These are phyloP conservation scores for Thunnus maccoyii DNA, from an alignment of 2,113 vertebrate genomes.

Conservation along the genomic window DNA sequence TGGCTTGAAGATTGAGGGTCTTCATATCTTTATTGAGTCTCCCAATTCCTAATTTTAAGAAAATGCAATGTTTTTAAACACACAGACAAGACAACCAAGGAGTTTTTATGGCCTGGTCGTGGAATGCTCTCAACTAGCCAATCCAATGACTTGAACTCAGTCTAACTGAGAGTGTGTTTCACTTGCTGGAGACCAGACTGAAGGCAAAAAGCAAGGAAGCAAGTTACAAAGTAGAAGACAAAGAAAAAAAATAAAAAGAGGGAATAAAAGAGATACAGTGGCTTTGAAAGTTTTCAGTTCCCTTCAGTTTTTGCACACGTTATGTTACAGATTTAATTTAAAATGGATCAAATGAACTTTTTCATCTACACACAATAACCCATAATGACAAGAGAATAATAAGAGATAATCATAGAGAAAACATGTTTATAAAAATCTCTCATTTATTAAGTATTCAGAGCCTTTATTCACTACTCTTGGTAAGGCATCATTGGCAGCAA, in stretches of 20 bases:
- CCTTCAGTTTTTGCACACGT: too few relatives aligned
- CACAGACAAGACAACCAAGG: not conserved
- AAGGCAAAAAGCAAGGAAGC: not conserved
- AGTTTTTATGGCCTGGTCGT: constrained; percentile 14
- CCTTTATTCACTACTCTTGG: not conserved
- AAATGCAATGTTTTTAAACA: constrained; percentile 5
- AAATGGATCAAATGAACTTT: not conserved
- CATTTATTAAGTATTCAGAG: not conserved
- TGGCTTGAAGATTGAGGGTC: not conserved
- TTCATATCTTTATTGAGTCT: not conserved
- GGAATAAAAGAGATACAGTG: too few relatives aligned
- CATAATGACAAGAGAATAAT: not conserved
- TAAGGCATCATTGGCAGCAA: not conserved
- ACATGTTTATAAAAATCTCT: not conserved
- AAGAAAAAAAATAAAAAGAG: too few relatives aligned
- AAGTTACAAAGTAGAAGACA: not conserved
- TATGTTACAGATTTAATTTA: not conserved
- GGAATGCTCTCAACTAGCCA: constrained; percentile 25
- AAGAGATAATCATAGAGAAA: not conserved
- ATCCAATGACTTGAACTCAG: constrained; percentile 28
- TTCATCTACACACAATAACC: not conserved
- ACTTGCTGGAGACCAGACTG: constrained; percentile 8
- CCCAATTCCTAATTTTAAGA: not conserved
- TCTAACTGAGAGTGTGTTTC: constrained; percentile 22
- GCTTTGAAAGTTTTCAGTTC: too few relatives aligned